Conservation (phyloP, 2,113 vertebrate genomes). For the Mionectes macconnelli region DNA sequence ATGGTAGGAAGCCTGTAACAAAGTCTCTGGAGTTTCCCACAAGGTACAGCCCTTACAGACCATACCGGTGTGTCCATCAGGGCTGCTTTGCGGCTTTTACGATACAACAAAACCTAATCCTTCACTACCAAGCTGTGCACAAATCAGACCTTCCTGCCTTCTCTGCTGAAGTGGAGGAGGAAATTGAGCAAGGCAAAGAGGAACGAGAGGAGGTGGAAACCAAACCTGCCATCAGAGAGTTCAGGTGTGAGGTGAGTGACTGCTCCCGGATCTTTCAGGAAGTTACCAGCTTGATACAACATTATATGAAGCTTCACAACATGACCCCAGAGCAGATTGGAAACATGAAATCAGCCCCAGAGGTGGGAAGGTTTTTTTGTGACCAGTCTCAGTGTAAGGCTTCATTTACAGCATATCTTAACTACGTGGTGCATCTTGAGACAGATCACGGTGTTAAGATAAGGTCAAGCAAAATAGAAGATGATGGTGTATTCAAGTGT, state of each 20-base stretch:
- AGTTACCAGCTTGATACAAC: conserved; percentile 87
- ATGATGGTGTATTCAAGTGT: conserved; percentile 86
- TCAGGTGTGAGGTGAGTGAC: conserved; percentile 91
- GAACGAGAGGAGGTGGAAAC: conserved; percentile 66
- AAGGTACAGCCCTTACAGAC: conserved; percentile 83
- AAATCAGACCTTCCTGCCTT: conserved; percentile 87
- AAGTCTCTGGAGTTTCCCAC: conserved; percentile 74
- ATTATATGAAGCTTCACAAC: conserved; percentile 91
- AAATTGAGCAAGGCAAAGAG: conserved; percentile 69
- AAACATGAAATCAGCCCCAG: conserved; percentile 75
- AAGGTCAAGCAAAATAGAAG: conserved; percentile 72
- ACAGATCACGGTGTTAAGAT: conserved; percentile 82
- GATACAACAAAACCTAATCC: conserved; percentile 94
- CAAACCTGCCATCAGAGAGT: conserved; percentile 77
- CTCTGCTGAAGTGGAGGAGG: conserved; percentile 82
- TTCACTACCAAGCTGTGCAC: conserved; percentile 94
- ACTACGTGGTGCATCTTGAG: conserved; percentile 87
- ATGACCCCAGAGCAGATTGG: conserved; percentile 85
- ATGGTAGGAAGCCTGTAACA: conserved; percentile 69
- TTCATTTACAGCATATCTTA: conserved; percentile 83
- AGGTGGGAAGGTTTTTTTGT: conserved; percentile 85
- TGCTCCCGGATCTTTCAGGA: conserved; percentile 93
- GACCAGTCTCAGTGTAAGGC: conserved; percentile 85
- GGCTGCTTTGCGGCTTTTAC: conserved; percentile 94
- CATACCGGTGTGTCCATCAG: conserved; percentile 92